phyloP scores from a whole-genome alignment of 2,797 vertebrate genomes.

The Eidolon dupreanum region DNA sequence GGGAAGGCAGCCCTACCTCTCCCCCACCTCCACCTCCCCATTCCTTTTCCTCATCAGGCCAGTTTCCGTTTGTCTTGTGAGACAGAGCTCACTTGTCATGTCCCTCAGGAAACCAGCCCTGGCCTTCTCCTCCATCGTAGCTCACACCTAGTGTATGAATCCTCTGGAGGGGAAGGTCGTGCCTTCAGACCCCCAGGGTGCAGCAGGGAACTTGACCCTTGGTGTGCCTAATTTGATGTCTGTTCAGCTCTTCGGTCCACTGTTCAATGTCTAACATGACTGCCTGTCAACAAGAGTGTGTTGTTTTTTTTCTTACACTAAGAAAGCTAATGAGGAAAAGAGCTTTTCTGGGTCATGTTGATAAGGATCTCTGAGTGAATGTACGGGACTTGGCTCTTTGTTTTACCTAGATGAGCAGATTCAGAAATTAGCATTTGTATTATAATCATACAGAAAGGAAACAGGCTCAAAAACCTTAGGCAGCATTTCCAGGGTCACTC shows the following conservation, averaged over 20 bases:
- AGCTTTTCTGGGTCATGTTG: neutral
- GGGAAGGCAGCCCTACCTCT: neutral
- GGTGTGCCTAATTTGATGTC: fast-evolving
- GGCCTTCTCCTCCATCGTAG: neutral
- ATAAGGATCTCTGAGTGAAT: constrained; percentile 14
- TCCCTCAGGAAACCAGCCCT: neutral
- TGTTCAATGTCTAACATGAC: neutral
- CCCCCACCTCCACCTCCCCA: neutral
- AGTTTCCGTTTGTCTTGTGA: neutral
- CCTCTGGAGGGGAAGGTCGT: neutral
- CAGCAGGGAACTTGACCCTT: neutral
- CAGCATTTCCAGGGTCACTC: too few relatives aligned
- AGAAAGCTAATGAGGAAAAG: neutral
- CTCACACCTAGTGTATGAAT: neutral
- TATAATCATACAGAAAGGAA: neutral
- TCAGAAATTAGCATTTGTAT: neutral
- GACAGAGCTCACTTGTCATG: neutral
- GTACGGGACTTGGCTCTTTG: neutral
- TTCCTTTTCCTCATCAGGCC: neutral
- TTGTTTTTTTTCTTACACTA: neutral
- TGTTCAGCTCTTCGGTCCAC: neutral
- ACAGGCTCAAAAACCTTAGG: neutral
- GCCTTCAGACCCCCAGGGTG: neutral
- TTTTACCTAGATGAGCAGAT: neutral
- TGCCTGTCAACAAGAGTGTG: neutral